Base-by-base conservation (phyloP, 2,888 invertebrate species). In the Diachrysia chrysitis region DNA sequence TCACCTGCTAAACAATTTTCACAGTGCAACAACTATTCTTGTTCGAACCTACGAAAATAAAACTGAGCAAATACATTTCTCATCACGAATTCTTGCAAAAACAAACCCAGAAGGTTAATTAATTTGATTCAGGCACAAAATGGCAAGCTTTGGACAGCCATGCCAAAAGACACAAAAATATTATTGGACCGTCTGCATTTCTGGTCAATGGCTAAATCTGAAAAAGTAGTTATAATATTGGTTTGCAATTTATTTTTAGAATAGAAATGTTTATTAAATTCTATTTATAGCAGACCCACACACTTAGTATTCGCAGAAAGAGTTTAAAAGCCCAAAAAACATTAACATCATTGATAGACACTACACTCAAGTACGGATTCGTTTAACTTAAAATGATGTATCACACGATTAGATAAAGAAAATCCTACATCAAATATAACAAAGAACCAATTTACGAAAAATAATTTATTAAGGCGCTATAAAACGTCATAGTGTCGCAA, bases 1-100 rank as follows among this genome's bases (percentile, higher is more conserved):
- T 62, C n/a, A 53, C 25, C 54, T 63, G 46, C 48, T 53, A 17
- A 19, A 69, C 54, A 32, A 63, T 60, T 69, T 59, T 62, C 21
- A 6, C 42, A 42, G n/a, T 16, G 42, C n/a, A n/a, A 42, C n/a
- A n/a, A 42, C 42, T 42, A n/a, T 42, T 42, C n/a, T 42, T 69
- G 61, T 61, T 75, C 58, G 58, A 42, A 63, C 63, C 19, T 58
- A 70, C 42, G 55, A 46, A 51, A 61, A 69, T 58, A 65, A 53
- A 54, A 63, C 35, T 57, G 25, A 63, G 65, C 53, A 63, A 54
- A 60, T 62, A 48, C 14, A 65, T 64, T 58, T 64, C 21, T 59
- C 14, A 23, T 21, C 59, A 42, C 29, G 14, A 12, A 7, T 17
- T 23, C 12, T 21, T 35, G 2, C 2, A n/a, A 19, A 54, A 4